A percentile compares a stretch with the other conserved stretches of the same genome.
Conservation (phyloP, 30 jellyfish, hydroid and myxozoan genomes). For the Turritopsis rubra region DNA sequence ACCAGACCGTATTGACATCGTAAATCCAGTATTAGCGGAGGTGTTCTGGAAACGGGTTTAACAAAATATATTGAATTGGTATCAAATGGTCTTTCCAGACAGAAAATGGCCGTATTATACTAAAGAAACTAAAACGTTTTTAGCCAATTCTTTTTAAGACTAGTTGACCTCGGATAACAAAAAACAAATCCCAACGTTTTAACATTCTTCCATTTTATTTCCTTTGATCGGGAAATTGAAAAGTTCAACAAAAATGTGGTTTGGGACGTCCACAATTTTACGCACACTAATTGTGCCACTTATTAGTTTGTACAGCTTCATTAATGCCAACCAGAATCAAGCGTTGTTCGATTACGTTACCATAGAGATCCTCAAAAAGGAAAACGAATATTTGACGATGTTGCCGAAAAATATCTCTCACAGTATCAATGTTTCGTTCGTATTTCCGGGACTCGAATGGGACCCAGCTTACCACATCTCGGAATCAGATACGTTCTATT, state of each 20-base stretch:
- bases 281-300: neutral
- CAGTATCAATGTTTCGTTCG: constrained; percentile 4
- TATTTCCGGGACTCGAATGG: constrained; percentile 13
- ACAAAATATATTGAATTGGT: neutral
- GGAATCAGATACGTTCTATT: constrained; percentile 11
- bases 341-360: constrained; percentile 18
- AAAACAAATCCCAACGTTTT: neutral
- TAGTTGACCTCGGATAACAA: neutral
- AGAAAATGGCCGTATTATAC: neutral
- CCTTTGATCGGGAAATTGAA: no score
- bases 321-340: constrained; percentile 2
- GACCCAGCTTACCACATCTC: neutral
- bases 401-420: constrained; percentile 14
- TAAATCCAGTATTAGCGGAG: no score
- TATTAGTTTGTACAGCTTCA: neutral
- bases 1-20: no score
- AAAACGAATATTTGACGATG: neutral
- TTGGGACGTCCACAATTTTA: neutral
- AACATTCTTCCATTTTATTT: no score
- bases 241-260: neutral
- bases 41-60: neutral
- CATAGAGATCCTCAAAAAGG: neutral
- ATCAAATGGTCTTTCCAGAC: neutral
- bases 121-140: neutral
- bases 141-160: neutral